Base-by-base conservation (phyloP, 2,113 vertebrate species). In the Thunnus maccoyii region DNA sequence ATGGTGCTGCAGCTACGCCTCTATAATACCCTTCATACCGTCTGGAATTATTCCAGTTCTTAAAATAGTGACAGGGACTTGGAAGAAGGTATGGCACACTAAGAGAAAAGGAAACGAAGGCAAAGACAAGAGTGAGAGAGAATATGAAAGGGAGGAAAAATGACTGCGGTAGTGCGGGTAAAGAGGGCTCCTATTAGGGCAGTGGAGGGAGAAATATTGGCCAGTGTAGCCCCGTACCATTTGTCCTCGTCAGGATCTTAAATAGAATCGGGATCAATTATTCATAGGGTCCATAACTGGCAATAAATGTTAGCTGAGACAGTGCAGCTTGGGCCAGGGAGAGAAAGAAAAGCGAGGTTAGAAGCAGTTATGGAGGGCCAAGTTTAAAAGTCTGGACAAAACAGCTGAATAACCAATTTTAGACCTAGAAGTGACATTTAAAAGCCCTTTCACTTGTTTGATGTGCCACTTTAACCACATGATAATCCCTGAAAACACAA, bases 241-340 rank as follows among this genome's bases (percentile, higher is more conserved):
- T 93, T 94, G 91, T 93, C 89, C 91, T 91, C 73, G 87, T 93
- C 91, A 85, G 68, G 92, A 91, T 92, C 90, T 93, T 90, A 92
- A 93, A 93, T 93, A 93, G 92, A 94, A 93, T 87, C 54, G 13
- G 78, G 80, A 93, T 94, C 88, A 93, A 93, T 93, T 93, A 93
- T 94, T 94, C 89, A 93, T 89, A 65, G 46, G 60, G 84, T 84
- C 89, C 86, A 91, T 93, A 93, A 92, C 91, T 85, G 78, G 89
- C 89, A 88, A 91, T 93, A 92, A 92, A 92, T 87, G 92, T 91
- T 90, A 88, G 92, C 92, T 58, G 85, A 86, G 88, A 88, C 89
- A 82, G 72, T 85, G 83, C 58, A 71, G 85, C 65, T 55, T 7
- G 32, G 72, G 74, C 74, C 27, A 3, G 15, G 48, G 18, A 47